phyloP scores from a whole-genome alignment of 2,797 vertebrate genomes.

The Malurus splendens region DNA sequence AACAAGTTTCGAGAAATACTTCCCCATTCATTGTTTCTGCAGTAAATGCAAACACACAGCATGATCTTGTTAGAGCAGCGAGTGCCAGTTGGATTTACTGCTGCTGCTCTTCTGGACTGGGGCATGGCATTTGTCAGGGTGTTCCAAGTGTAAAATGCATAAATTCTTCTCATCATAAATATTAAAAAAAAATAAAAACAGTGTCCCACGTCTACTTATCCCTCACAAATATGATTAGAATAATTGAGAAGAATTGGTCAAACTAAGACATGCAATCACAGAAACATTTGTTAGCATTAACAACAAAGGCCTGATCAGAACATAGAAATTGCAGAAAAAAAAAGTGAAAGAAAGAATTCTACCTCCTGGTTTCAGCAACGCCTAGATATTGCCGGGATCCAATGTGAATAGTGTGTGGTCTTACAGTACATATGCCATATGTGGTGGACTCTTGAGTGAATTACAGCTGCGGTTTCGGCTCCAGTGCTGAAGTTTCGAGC shows the following conservation, averaged over 20 bases:
- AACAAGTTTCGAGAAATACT: not conserved
- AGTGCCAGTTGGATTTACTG: not conserved
- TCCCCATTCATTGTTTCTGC: not conserved
- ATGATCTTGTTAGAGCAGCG: not conserved
- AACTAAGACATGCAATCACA: not conserved
- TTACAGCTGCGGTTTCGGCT: constrained; percentile 56
- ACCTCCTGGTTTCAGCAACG: constrained; percentile 34
- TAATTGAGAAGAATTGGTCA: not conserved
- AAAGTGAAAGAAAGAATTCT: not conserved
- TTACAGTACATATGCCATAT: constrained; percentile 48
- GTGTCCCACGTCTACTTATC: not conserved
- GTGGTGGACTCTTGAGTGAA: constrained; percentile 66
- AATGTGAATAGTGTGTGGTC: constrained; percentile 66
- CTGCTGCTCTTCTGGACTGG: not conserved
- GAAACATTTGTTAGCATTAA: not conserved
- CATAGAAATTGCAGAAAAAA: not conserved
- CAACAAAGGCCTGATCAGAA: constrained; percentile 6
- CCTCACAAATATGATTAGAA: not conserved
- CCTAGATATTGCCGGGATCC: constrained; percentile 26
- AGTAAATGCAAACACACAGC: not conserved
- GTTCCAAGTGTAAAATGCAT: not conserved
- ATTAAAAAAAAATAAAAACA: not conserved
- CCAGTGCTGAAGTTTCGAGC: constrained; percentile 52
- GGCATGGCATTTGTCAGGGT: not conserved
- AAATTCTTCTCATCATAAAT: constrained; percentile 12